These are phyloP conservation scores for Wasmannia auropunctata DNA, from an alignment of 1,140 invertebrate species.

Conservation along the genomic window DNA sequence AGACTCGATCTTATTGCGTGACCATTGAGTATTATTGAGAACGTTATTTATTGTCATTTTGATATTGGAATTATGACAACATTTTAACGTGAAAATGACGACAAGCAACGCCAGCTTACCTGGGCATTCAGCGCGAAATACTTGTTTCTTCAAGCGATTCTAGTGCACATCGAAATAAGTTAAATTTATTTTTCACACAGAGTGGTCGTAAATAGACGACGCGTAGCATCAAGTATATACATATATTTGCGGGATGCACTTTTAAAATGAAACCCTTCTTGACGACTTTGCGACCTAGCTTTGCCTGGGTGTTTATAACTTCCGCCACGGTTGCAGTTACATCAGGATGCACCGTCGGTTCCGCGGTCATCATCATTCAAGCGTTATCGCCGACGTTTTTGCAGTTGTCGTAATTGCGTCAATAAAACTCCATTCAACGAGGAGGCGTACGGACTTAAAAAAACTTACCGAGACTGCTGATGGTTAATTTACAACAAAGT, in stretches of 20 bases:
- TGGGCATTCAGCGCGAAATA: not conserved
- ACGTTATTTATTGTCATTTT: too few species aligned
- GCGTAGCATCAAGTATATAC: not conserved
- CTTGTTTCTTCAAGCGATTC: not conserved
- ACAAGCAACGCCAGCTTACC: too few species aligned
- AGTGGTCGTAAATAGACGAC: not conserved
- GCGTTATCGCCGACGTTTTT: slow-evolving; percentile 21
- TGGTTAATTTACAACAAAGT: not conserved
- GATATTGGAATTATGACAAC: too few species aligned
- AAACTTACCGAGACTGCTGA: not conserved
- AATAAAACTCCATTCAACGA: slow-evolving; percentile 22
- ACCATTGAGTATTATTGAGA: too few species aligned
- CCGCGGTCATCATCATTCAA: slow-evolving; percentile 17
- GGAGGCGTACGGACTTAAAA: not conserved
- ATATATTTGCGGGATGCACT: not conserved
- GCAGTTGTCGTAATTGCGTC: slow-evolving; percentile 10
- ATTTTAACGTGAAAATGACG: too few species aligned
- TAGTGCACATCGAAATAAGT: not conserved
- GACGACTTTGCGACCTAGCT: slow-evolving; percentile 6
- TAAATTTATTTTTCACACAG: not conserved
- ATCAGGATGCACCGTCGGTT: not conserved
- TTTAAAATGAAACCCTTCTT: slow-evolving; percentile 5
- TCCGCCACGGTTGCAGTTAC: not conserved
- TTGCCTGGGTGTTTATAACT: slow-evolving; percentile 38
- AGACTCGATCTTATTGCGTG: too few species aligned